A percentile compares a stretch with the other conserved stretches of the same genome.
These are phyloP conservation scores for Tachycineta bicolor DNA, from an alignment of 2,113 vertebrate genomes.

Conservation along the genomic window DNA sequence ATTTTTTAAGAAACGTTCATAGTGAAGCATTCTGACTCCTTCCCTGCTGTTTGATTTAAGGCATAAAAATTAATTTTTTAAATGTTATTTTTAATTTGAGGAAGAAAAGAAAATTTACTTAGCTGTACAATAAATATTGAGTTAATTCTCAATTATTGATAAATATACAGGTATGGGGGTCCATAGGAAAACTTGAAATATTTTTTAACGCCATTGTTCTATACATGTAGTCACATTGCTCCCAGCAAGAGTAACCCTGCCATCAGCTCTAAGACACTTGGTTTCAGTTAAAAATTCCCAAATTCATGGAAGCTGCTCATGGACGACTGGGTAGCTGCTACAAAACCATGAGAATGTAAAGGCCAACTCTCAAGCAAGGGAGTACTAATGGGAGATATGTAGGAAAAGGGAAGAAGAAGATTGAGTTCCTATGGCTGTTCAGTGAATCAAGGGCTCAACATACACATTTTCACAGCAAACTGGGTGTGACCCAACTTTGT, in stretches of 20 bases:
- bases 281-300: background rate
- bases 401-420: background rate
- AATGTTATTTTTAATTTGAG: background rate
- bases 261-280: background rate
- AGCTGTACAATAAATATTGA: background rate
- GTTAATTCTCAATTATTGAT: background rate
- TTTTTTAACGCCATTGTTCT: background rate
- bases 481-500: background rate
- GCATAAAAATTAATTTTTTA: background rate
- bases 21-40: background rate
- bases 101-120: background rate
- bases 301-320: background rate
- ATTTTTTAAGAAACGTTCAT: fast-evolving
- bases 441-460: background rate
- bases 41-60: background rate
- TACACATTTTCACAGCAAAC: background rate
- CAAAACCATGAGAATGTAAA: background rate
- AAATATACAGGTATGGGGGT: background rate
- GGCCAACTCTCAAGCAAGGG: background rate
- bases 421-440: background rate
- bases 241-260: background rate
- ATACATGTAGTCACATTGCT: background rate
- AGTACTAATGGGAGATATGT: background rate
- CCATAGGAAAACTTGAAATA: background rate
- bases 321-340: background rate